Evolutionary conservation across 2,797 vertebrate species (phyloP).

Genomic region (Falco naumanni): DNA sequence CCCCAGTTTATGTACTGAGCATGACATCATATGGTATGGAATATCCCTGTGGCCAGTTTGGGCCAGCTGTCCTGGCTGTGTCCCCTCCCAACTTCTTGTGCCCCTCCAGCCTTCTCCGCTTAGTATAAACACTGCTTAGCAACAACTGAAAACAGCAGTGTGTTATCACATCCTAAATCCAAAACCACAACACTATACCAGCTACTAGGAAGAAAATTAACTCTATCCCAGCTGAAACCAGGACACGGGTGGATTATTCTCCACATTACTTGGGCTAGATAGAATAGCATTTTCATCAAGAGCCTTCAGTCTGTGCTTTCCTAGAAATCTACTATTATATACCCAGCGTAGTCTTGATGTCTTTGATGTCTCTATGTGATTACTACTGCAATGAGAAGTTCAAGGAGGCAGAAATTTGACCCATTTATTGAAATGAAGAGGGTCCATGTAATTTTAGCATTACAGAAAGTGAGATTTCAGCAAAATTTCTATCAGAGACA

Average conservation of each 20-base stretch:
- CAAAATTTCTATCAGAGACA: neutral
- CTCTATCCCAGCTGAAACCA: no score
- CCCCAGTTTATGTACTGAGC: no score
- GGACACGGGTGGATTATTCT: neutral
- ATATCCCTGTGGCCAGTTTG: no score
- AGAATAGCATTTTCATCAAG: slow-evolving; percentile 26
- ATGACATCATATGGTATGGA: no score
- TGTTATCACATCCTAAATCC: no score
- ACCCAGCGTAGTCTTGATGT: neutral
- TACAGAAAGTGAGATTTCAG: neutral
- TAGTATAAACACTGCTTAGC: no score
- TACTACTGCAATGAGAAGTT: neutral
- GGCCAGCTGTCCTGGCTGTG: no score
- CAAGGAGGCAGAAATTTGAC: neutral
- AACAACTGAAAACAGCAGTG: no score
- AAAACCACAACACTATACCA: no score
- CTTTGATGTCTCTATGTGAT: neutral
- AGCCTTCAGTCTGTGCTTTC: neutral
- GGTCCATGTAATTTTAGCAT: neutral
- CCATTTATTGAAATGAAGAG: neutral
- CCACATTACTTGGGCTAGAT: neutral
- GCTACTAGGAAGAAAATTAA: no score
- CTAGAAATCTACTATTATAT: neutral
- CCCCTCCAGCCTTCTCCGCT: no score
- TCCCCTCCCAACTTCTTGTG: no score